These are phyloP conservation scores for Orestias chungarensis DNA, from an alignment of 2,797 vertebrate species.

Conservation along the genomic window DNA sequence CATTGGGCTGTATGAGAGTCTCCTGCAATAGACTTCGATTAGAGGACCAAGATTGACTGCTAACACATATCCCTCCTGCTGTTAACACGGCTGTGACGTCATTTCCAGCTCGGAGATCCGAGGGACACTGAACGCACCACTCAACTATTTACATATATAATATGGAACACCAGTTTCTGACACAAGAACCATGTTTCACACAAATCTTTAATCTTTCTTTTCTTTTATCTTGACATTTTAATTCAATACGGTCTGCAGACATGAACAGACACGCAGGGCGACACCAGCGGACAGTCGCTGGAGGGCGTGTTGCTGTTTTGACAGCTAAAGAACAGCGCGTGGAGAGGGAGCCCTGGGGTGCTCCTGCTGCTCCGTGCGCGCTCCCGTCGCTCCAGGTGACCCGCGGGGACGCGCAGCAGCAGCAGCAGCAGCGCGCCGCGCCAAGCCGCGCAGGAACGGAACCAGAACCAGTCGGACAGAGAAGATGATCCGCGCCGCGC, in stretches of 20 bases:
- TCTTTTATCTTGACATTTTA: too few relatives aligned
- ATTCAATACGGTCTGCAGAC: neutral
- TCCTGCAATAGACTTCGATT: neutral
- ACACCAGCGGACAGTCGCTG: neutral
- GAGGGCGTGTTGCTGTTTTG: neutral
- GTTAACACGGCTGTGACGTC: too few relatives aligned
- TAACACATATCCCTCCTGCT: neutral
- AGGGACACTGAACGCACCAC: too few relatives aligned
- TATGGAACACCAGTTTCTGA: neutral
- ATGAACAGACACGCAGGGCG: neutral
- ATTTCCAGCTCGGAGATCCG: too few relatives aligned
- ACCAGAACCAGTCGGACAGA: too few relatives aligned
- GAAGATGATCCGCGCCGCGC: too few relatives aligned
- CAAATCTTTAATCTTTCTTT: neutral
- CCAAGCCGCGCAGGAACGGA: too few relatives aligned
- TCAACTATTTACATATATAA: neutral
- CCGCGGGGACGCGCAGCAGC: too few relatives aligned
- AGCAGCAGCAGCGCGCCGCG: too few relatives aligned
- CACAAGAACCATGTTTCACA: neutral
- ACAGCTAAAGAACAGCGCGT: neutral
- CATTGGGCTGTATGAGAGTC: neutral
- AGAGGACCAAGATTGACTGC: neutral
- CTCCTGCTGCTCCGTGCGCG: constrained; percentile 72
- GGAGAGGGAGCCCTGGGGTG: constrained; percentile 13
- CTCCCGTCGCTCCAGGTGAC: constrained; percentile 80